Evolutionary conservation across 2,797 vertebrate species (phyloP), one percentile per base, ranked within the genome.

Genomic region (Sarcoramphus papa): DNA sequence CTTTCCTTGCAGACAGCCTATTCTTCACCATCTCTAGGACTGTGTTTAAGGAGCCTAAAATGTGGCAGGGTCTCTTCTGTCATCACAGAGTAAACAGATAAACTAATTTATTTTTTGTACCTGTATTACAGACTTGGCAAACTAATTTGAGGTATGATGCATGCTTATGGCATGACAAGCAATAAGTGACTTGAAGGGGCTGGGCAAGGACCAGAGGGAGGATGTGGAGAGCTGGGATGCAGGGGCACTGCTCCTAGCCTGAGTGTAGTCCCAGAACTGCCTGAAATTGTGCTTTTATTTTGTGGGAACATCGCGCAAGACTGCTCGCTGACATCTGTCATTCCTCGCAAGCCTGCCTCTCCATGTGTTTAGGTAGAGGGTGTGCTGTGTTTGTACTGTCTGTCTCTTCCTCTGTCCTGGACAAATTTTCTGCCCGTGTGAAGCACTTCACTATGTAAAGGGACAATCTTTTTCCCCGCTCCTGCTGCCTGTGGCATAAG

Each of bases 381-480:
- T 40, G 77, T 40, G 40, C 62, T 79, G 41, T 23, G 18, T 62
- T 43, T 64, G 64, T 35, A 3, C n/a, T 27, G 3, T 22, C 22
- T 13, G 7, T 4, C 24, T 57, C 43, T 35, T 48, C 21, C 37
- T 33, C 69, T 57, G 17, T 4, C 68, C 51, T 30, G 37, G 21
- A 19, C 8, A 48, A 14, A 14, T 40, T 20, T 54, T 47, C 67
- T 74, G 62, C 21, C 50, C 7, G 0, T 10, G 8, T n/a, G 40
- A 80, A 22, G 16, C 31, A 9, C 25, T n/a, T 48, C 12, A 9
- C 11, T 37, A 23, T 3, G 8, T 18, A 14, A 70, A 51, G 28
- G 24, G 57, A 31, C 5, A 2, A 0, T 2, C 30, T 28, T 2
- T 7, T 17, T 9, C 12, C 1, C 5, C 7, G 5, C 33, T 53